Percentiles rank a stretch among this genome's conserved stretches.
These are phyloP conservation scores for Sander vitreus DNA, from an alignment of 2,113 vertebrate genomes.

Conservation along the genomic window DNA sequence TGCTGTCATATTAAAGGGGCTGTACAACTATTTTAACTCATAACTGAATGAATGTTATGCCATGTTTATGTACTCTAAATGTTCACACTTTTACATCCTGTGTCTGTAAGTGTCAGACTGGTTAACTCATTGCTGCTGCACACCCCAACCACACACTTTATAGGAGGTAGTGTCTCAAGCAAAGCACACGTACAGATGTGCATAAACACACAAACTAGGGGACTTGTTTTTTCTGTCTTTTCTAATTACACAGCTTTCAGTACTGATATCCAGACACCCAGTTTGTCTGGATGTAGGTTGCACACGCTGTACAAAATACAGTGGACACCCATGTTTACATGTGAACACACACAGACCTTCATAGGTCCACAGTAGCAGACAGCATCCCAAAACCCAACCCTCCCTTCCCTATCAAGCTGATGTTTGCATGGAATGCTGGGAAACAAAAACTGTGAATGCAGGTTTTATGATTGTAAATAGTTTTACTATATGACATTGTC, in stretches of 20 bases:
- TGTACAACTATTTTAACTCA: not conserved
- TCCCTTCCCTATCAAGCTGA: slow-evolving; percentile 30
- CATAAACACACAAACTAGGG: not conserved
- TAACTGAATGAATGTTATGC: not conserved
- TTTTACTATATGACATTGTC: slow-evolving; percentile 22
- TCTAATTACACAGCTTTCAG: not conserved
- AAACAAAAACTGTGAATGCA: slow-evolving; percentile 6
- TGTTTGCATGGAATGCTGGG: slow-evolving; percentile 18
- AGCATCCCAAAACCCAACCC: slow-evolving; percentile 21
- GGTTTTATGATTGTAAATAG: slow-evolving; percentile 35
- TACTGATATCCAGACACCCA: slow-evolving; percentile 17
- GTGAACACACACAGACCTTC: not conserved
- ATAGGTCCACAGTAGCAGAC: not conserved
- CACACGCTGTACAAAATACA: not conserved
- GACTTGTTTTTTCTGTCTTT: slow-evolving; percentile 9
- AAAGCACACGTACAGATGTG: not conserved
- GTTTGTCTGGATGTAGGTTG: not conserved
- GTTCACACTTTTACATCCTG: slow-evolving; percentile 10
- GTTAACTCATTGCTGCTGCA: slow-evolving; percentile 32
- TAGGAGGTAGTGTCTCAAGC: slow-evolving; percentile 9
- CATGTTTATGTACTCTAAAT: slow-evolving; percentile 7
- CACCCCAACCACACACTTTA: slow-evolving; percentile 31
- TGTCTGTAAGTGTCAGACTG: slow-evolving; percentile 31
- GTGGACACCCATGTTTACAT: not conserved
- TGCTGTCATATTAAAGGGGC: not conserved